Evolutionary conservation across 2,113 vertebrate species (phyloP).

Genomic region (Butorides virescens): DNA sequence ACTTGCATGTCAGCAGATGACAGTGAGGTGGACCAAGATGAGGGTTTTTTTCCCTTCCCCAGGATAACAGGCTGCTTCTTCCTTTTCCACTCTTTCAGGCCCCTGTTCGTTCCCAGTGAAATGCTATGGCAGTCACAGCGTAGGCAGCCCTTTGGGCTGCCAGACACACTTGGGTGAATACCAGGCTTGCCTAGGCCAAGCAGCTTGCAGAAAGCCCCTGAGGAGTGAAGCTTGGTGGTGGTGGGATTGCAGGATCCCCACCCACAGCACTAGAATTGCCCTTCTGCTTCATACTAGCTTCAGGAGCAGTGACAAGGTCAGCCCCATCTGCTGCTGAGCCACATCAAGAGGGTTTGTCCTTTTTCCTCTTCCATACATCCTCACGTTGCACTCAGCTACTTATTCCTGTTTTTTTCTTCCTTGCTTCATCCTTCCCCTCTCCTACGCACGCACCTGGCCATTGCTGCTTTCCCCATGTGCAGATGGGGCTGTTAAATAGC

Average conservation of each 20-base stretch:
- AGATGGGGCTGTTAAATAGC: not conserved
- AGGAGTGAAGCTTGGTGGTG: not conserved
- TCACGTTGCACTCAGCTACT: not conserved
- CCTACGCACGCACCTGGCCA: fast-evolving
- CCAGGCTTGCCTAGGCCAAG: not conserved
- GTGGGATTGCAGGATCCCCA: not conserved
- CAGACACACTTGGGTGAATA: not conserved
- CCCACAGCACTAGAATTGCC: not conserved
- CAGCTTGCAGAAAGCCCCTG: not conserved
- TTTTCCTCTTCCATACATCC: not conserved
- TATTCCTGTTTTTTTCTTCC: not conserved
- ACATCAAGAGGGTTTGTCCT: not conserved
- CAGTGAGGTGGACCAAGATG: not conserved
- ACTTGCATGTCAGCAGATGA: not conserved
- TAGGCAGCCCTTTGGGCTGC: not conserved
- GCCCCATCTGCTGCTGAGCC: not conserved
- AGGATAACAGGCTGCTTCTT: not conserved
- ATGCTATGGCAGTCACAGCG: not conserved
- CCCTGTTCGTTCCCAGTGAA: not conserved
- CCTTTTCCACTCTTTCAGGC: not conserved
- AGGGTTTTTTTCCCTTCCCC: fast-evolving
- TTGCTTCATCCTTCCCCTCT: not conserved
- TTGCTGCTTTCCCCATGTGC: not conserved
- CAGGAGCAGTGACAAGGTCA: not conserved
- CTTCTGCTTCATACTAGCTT: not conserved